Percentiles rank a stretch among this genome's conserved stretches.
Conservation (phyloP, 2,113 vertebrate species). For the Phalacrocorax pelagicus region DNA sequence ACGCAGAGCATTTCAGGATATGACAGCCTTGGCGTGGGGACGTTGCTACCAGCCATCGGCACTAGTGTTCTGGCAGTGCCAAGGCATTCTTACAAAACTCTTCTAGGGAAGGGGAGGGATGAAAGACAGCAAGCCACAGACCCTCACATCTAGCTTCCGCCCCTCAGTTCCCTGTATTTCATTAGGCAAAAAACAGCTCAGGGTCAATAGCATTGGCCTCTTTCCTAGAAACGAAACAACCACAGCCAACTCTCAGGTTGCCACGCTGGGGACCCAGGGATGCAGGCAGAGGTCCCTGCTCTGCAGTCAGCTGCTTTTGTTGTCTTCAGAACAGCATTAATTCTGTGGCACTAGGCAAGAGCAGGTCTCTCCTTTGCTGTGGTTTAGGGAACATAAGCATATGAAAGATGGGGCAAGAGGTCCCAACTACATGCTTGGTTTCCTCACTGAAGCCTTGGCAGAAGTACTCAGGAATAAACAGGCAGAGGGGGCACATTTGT, state of each 20-base stretch:
- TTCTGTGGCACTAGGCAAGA: not conserved
- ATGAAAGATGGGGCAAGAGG: not conserved
- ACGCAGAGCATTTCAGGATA: not conserved
- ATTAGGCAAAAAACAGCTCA: constrained; percentile 32
- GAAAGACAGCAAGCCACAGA: not conserved
- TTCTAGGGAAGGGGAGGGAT: not conserved
- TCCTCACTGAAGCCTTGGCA: not conserved
- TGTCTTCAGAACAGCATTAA: not conserved
- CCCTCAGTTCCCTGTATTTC: constrained; percentile 18
- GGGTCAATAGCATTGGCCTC: constrained; percentile 33
- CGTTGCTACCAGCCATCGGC: not conserved
- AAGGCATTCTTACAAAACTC: not conserved
- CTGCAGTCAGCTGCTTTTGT: not conserved
- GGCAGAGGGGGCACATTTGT: not conserved
- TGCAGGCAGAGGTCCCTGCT: not conserved
- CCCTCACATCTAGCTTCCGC: not conserved
- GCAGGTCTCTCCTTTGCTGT: not conserved
- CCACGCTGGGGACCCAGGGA: not conserved
- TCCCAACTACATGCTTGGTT: not conserved
- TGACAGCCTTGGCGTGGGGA: not conserved
- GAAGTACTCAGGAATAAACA: not conserved
- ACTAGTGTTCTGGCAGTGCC: not conserved
- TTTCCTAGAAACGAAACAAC: constrained; percentile 53
- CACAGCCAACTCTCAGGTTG: not conserved
- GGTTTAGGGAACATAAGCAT: not conserved